Conservation (phyloP, 2,113 vertebrate genomes). For the Toxotes jaculatrix region DNA sequence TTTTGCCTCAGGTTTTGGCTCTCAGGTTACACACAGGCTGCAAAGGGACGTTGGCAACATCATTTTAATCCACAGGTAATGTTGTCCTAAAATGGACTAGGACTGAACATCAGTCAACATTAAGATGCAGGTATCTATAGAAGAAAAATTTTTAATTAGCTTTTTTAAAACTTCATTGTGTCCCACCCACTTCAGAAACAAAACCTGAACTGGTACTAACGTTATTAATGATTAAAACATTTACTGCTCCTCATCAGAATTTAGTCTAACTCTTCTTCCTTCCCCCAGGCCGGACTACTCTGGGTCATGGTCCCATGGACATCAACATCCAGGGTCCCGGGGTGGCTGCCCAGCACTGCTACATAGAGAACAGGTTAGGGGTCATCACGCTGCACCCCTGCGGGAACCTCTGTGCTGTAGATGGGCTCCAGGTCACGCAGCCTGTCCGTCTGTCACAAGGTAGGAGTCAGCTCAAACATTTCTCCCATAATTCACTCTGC, state of each 20-base stretch:
- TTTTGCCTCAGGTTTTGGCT: neutral
- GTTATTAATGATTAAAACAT: too few species aligned
- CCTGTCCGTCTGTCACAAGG: slow-evolving; percentile 93
- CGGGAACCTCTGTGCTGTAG: slow-evolving; percentile 90
- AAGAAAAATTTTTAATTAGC: too few species aligned
- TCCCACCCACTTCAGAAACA: too few species aligned
- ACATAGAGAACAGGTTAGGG: slow-evolving; percentile 90
- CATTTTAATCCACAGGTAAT: too few species aligned
- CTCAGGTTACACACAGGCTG: neutral
- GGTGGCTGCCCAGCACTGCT: slow-evolving; percentile 91
- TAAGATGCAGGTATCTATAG: too few species aligned
- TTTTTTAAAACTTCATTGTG: too few species aligned
- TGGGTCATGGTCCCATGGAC: slow-evolving; percentile 89
- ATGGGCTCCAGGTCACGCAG: slow-evolving; percentile 85
- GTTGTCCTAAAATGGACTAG: too few species aligned
- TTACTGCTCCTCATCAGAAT: neutral
- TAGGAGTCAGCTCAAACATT: slow-evolving; percentile 62
- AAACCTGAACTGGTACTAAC: too few species aligned
- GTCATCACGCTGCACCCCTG: slow-evolving; percentile 91
- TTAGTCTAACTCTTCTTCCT: neutral
- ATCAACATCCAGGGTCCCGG: slow-evolving; percentile 90
- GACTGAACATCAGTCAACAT: too few species aligned
- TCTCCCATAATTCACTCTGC: neutral
- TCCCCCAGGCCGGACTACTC: slow-evolving; percentile 87
- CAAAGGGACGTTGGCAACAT: too few species aligned